A percentile compares a stretch with the other conserved stretches of the same genome.
Conservation (phyloP, 1,140 invertebrate species). For the Cataglyphis hispanica region DNA sequence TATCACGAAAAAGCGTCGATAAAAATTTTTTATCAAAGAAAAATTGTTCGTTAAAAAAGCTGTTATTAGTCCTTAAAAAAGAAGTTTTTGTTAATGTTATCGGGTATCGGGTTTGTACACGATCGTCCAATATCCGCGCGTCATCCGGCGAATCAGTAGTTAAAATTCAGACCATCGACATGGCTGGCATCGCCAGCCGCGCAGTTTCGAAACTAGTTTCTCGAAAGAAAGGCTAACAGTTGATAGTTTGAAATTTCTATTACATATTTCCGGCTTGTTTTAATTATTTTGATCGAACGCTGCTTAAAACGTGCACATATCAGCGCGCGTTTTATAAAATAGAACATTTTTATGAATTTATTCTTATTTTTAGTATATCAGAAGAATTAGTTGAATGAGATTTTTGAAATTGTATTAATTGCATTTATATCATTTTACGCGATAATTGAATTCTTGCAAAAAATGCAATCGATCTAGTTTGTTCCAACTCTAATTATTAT, state of each 20-base stretch:
- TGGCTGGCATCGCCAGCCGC: constrained; percentile 31
- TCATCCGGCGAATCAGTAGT: constrained; percentile 45
- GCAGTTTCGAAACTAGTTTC: constrained; percentile 71
- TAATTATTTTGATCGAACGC: constrained; percentile 61
- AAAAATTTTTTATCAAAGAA: neutral
- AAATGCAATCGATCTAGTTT: neutral
- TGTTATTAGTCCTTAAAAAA: too few relatives aligned
- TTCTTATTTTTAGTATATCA: neutral
- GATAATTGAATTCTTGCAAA: neutral
- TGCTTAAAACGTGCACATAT: constrained; percentile 51
- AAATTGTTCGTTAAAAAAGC: neutral
- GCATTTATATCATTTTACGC: neutral
- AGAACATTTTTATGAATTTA: too few relatives aligned
- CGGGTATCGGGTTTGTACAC: neutral
- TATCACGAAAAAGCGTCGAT: neutral
- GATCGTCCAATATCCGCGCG: constrained; percentile 11
- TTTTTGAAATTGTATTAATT: neutral
- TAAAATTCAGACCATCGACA: constrained; percentile 65
- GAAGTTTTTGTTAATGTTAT: constrained; percentile 16
- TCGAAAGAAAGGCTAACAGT: constrained; percentile 20
- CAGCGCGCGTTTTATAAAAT: neutral
- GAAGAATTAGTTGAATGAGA: neutral
- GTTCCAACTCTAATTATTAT: neutral
- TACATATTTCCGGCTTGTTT: constrained; percentile 69
- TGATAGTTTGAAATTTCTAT: constrained; percentile 43